These are phyloP conservation scores for Cetoscarus ocellatus DNA, from an alignment of 2,797 vertebrate species.

Conservation along the genomic window DNA sequence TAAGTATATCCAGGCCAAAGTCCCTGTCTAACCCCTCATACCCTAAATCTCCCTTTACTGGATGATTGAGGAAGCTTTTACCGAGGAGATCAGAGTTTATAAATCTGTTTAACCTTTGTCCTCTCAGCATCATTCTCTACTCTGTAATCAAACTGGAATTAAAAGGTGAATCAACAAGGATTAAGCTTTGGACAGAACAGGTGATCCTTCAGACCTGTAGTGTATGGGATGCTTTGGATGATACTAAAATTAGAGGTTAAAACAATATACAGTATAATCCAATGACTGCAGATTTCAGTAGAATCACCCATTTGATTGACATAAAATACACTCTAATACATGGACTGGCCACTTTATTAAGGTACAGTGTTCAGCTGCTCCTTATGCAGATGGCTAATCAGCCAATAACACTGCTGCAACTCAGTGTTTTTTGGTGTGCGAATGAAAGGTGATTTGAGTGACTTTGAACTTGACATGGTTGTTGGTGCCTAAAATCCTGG, in stretches of 20 bases:
- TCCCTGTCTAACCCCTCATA: slow-evolving; percentile 8
- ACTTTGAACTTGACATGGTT: too few relatives aligned
- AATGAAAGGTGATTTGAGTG: too few relatives aligned
- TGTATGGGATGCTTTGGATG: neutral
- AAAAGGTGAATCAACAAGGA: slow-evolving; percentile 43
- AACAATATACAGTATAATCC: neutral
- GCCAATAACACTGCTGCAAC: too few relatives aligned
- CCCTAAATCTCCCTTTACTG: slow-evolving; percentile 20
- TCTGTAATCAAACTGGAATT: slow-evolving; percentile 49
- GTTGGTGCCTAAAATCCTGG: too few relatives aligned
- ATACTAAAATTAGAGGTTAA: neutral
- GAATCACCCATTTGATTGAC: too few relatives aligned
- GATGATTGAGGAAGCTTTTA: slow-evolving; percentile 49
- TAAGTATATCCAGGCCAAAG: slow-evolving; percentile 9
- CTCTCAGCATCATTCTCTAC: slow-evolving; percentile 14
- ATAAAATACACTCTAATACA: too few relatives aligned
- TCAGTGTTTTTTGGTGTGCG: too few relatives aligned
- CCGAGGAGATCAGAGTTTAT: slow-evolving; percentile 44
- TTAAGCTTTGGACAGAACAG: slow-evolving; percentile 28
- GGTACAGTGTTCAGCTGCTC: too few relatives aligned
- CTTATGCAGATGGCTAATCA: too few relatives aligned
- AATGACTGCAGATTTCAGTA: neutral
- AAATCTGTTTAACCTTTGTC: slow-evolving; percentile 45
- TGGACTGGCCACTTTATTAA: too few relatives aligned
- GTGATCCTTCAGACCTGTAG: slow-evolving; percentile 4